A percentile compares a stretch with the other conserved stretches of the same genome.
Conservation (phyloP, 2,113 vertebrate species). For the Athene noctua region DNA sequence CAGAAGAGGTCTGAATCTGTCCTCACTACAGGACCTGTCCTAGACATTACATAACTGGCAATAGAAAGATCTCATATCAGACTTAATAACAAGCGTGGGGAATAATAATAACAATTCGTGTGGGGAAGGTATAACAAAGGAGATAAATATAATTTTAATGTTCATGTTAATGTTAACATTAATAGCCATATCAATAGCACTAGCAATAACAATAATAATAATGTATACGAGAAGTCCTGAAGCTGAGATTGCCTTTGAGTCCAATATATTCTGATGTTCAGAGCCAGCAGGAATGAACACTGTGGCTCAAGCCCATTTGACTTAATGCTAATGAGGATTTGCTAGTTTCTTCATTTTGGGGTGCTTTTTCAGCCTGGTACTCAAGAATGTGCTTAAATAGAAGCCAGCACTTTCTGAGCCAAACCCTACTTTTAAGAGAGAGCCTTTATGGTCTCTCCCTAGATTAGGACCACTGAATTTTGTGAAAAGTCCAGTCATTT, state of each 20-base stretch:
- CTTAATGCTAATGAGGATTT: not conserved
- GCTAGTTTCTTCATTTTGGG: not conserved
- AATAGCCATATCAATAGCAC: not conserved
- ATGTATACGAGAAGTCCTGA: not conserved
- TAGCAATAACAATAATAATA: not conserved
- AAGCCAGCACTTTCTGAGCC: not conserved
- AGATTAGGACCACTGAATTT: not conserved
- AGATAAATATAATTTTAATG: not conserved
- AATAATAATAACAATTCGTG: not conserved
- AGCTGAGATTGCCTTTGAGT: not conserved
- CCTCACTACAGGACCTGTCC: not conserved
- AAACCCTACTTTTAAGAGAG: not conserved
- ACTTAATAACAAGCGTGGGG: not conserved
- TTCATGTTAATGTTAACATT: not conserved
- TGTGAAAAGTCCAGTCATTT: not conserved
- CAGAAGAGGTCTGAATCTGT: not conserved
- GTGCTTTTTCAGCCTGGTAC: not conserved
- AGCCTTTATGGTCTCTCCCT: not conserved
- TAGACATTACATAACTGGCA: not conserved
- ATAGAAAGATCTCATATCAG: not conserved
- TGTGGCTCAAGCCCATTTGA: not conserved
- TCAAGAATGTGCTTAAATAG: not conserved
- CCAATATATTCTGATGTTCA: not conserved
- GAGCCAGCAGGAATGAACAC: not conserved
- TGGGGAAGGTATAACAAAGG: not conserved